Conservation (phyloP, 2,888 invertebrate genomes). For the Diarsia mendica region DNA sequence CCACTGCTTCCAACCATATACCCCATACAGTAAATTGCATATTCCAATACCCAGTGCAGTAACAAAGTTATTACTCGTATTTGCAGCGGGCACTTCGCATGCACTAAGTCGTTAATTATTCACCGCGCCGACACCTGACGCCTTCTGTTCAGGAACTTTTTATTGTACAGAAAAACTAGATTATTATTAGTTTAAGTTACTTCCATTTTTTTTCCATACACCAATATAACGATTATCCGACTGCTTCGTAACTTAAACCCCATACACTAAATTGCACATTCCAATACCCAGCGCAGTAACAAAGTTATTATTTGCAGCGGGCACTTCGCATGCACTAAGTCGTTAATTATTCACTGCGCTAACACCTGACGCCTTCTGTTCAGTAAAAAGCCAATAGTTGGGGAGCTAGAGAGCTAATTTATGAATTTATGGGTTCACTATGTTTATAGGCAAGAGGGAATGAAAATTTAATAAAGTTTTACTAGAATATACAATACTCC, state of each 20-base stretch:
- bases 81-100: no score
- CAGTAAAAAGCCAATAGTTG: constrained; percentile 62
- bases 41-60: no score
- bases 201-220: neutral
- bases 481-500: neutral
- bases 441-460: constrained; percentile 34
- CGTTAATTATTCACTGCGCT: constrained; percentile 70
- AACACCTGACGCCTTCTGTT: constrained; percentile 65
- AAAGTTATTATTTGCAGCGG: constrained; percentile 58
- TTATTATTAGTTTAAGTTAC: neutral
- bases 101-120: no score
- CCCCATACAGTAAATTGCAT: no score
- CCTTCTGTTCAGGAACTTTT: no score
- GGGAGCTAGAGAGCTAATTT: constrained; percentile 43
- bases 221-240: neutral
- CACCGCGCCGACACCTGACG: no score
- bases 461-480: constrained; percentile 5
- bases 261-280: constrained; percentile 19
- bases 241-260: neutral
- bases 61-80: no score
- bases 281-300: constrained; percentile 34
- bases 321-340: constrained; percentile 59
- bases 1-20: no score
- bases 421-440: constrained; percentile 38
- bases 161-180: neutral